phyloP scores from a whole-genome alignment of 2,113 vertebrate species.

The Eurystomus gularis region DNA sequence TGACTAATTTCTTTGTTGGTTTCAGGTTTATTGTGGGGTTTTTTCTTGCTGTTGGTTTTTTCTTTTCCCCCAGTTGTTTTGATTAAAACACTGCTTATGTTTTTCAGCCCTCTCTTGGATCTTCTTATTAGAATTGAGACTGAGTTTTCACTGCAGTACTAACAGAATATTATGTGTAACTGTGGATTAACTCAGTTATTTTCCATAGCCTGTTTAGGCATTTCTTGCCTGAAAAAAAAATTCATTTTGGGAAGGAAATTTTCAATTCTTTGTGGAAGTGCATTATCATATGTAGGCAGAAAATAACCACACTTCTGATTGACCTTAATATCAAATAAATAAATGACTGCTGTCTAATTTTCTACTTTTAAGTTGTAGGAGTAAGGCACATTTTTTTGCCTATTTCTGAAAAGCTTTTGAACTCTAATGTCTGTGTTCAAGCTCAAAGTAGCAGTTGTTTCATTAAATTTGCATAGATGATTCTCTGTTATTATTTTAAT shows the following conservation, averaged over 20 bases:
- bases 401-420: background rate
- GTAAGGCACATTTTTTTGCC: background rate
- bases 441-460: background rate
- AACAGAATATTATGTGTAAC: background rate
- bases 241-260: background rate
- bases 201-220: background rate
- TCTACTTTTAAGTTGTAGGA: background rate
- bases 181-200: background rate
- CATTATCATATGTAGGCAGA: background rate
- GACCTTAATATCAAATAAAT: background rate
- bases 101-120: background rate
- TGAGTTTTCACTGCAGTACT: background rate
- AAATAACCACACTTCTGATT: background rate
- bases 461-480: background rate
- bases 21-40: background rate
- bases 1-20: background rate
- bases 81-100: background rate
- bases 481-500: background rate
- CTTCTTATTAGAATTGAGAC: background rate
- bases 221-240: background rate
- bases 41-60: background rate
- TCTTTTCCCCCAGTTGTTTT: background rate
- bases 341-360: background rate
- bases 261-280: background rate
- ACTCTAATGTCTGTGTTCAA: background rate